phyloP scores from a whole-genome alignment of 2,797 vertebrate species.

The Danio tinwini region DNA sequence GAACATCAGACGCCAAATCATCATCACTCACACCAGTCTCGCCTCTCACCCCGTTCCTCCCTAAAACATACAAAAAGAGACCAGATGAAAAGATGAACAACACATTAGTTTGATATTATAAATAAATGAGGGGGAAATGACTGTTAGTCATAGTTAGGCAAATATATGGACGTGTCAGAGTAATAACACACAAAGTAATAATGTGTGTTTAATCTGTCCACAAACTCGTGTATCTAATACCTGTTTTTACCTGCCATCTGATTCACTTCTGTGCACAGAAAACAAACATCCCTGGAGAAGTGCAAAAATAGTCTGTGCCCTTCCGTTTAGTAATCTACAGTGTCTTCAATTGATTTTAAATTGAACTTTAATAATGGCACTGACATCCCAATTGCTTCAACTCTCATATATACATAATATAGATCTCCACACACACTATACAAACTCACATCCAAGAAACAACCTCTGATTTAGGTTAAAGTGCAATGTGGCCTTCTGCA shows the following conservation, averaged over 20 bases:
- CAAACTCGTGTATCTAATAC: background rate
- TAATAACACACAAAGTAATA: background rate
- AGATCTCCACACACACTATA: no score
- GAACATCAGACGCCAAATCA: conserved; percentile 86
- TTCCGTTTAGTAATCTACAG: background rate
- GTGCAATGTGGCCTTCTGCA: conserved; percentile 9
- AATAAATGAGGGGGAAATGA: background rate
- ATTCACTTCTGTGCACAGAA: conserved; percentile 10
- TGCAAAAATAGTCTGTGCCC: background rate
- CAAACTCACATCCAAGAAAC: background rate
- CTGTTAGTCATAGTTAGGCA: background rate
- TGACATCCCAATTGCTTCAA: conserved; percentile 20
- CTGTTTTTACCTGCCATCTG: background rate
- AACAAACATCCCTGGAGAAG: background rate
- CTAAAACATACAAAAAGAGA: conserved; percentile 61
- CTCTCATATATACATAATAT: background rate
- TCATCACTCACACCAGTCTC: conserved; percentile 92
- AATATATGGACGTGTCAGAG: background rate
- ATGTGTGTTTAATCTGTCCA: background rate
- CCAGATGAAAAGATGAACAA: background rate
- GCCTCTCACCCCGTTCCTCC: conserved; percentile 79
- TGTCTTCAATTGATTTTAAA: background rate
- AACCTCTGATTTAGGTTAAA: conserved; percentile 31
- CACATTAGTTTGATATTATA: background rate
- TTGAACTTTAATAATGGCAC: conserved; percentile 31